Evolutionary conservation across 2,888 invertebrate genomes (phyloP).

Genomic region (Meliscaeva auricollis): DNA sequence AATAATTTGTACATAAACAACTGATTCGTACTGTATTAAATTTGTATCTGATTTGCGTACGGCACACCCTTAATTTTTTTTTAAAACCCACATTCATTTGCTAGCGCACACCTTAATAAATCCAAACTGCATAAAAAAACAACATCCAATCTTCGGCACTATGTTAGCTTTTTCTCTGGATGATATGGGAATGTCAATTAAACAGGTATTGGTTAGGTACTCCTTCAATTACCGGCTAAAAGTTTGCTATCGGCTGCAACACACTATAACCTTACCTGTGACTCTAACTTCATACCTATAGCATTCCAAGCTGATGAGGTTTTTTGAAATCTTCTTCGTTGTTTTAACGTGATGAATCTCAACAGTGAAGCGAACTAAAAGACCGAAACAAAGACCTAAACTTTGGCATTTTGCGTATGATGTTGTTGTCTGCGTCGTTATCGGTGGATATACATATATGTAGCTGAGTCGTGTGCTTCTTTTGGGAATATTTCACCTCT

Average conservation of each 20-base stretch:
- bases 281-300: background rate
- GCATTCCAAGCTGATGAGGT: constrained; percentile 1
- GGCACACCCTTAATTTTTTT: constrained; percentile 56
- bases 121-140: constrained; percentile 16
- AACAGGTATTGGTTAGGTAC: constrained; percentile 43
- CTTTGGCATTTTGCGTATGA: constrained; percentile 66
- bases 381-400: constrained; percentile 31
- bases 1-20: background rate
- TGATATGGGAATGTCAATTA: constrained; percentile 71
- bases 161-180: constrained; percentile 51
- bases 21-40: background rate
- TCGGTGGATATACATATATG: constrained; percentile 10
- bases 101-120: constrained; percentile 38
- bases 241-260: constrained; percentile 45
- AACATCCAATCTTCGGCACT: constrained; percentile 14
- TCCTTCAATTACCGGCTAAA: constrained; percentile 61
- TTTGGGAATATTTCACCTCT: constrained; percentile 36
- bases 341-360: constrained; percentile 1
- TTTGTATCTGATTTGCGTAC: constrained; percentile 34
- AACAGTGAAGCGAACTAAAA: constrained; percentile 19
- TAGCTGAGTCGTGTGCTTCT: constrained; percentile 6
- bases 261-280: background rate
- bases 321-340: constrained; percentile 34
- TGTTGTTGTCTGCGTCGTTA: constrained; percentile 23
- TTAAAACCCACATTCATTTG: constrained; percentile 23